Base-by-base conservation (phyloP, 2,797 vertebrate species). In the Astyanax mexicanus region DNA sequence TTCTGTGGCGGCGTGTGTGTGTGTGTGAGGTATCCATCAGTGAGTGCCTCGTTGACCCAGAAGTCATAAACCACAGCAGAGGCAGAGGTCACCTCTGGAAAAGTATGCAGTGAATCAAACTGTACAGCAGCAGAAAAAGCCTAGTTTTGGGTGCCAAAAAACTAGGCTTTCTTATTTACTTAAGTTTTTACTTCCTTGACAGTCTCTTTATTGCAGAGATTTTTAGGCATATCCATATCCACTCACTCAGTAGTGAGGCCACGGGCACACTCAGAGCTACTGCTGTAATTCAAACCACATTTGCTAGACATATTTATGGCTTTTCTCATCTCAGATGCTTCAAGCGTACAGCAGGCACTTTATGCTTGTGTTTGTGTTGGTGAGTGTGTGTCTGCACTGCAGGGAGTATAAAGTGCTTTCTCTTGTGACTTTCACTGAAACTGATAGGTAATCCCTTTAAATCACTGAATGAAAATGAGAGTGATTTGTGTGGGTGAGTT, bases 381-480 rank as follows among this genome's bases (percentile, higher is more conserved):
- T 32, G 29, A 2, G 29, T 32, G 9, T 25, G 45, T 19, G 29
- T 35, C 17, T 51, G 71, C 11, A 23, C 3, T 25, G 51, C 10
- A 42, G 7, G 32, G 64, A 17, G 6, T 47, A 3, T 12, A 25
- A 71, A 23, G 71, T 84, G 77, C 82, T 80, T 32, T 54, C 58
- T 64, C 79, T 67, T 38, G 44, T 12, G 29, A 32, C 29, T 71
- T 47, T 67, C 47, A 60, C 60, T 42, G 52, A 78, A 64, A 38
- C 72, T 72, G 81, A 71, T 72, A 71, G 81, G 66, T 79, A 72
- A 45, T 74, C 13, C 12, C 68, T 81, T 76, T 49, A 71, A 77
- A 57, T 69, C 65, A 61, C 27, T 37, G 27, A 74, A 62, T 75
- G 68, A 75, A 75, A 79, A 78, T 49, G 58, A 57, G 70, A 54